A percentile compares a stretch with the other conserved stretches of the same genome.
Conservation (phyloP, 1,140 invertebrate genomes). For the Caenorhabditis briggsae region DNA sequence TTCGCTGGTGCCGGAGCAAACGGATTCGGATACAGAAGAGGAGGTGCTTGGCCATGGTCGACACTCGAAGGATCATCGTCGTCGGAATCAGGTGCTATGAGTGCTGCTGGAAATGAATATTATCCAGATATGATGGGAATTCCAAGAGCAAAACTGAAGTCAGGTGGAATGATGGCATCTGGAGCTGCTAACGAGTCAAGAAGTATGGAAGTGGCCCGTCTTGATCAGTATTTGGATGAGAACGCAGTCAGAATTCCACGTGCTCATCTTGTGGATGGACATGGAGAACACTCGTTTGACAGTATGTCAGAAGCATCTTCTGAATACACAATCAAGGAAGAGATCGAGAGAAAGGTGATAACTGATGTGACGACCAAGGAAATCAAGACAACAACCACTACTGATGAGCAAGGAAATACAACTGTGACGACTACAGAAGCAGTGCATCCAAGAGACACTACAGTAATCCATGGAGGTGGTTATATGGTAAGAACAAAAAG, state of each 20-base stretch:
- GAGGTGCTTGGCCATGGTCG: conserved; percentile 73
- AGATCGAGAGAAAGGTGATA: conserved; percentile 73
- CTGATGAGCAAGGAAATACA: conserved; percentile 63
- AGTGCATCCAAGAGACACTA: conserved; percentile 64
- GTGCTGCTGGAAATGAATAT: conserved; percentile 72
- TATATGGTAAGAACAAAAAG: conserved; percentile 17
- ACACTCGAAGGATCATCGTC: conserved; percentile 76
- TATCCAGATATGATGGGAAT: conserved; percentile 74
- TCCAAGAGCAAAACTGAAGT: conserved; percentile 75
- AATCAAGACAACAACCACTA: conserved; percentile 67
- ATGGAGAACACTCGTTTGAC: conserved; percentile 62
- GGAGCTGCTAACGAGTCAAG: not conserved
- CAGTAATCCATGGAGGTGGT: conserved; percentile 55
- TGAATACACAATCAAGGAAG: conserved; percentile 77
- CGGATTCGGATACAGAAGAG: conserved; percentile 61
- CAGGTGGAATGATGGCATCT: conserved; percentile 46
- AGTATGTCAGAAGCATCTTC: conserved; percentile 74
- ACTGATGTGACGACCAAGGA: conserved; percentile 76
- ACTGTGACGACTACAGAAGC: conserved; percentile 59
- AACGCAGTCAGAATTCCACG: conserved; percentile 75
- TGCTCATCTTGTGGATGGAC: conserved; percentile 69
- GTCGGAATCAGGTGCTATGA: conserved; percentile 75
- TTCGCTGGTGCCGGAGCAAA: conserved; percentile 43
- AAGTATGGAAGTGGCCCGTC: conserved; percentile 69
- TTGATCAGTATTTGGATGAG: conserved; percentile 73